Base-by-base conservation (phyloP, 2,113 vertebrate species). In the Quiscalus mexicanus region DNA sequence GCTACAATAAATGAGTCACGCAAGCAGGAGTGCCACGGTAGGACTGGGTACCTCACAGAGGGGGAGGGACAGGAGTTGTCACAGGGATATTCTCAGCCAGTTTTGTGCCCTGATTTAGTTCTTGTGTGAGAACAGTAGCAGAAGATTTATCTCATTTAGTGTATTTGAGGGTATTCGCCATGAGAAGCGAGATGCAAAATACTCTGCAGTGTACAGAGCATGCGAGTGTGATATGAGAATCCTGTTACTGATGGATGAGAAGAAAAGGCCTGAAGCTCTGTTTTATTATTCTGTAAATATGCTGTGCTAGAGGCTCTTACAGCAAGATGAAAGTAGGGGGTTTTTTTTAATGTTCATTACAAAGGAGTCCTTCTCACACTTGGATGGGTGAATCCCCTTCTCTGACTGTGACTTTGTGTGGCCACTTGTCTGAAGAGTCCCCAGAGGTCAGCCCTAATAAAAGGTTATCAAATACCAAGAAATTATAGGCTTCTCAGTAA, bases 221-320 rank as follows among this genome's bases (percentile, higher is more conserved):
- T 44, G 14, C 59, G 47, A 74, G 83, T 0, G 0, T 70, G 95
- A 11, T 59, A 23, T 5, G 60, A 94, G 86, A 59, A 52, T 68
- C 65, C 62, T 74, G 73, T 81, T 89, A 68, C 50, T 91, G 83
- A 79, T 93, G 70, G 65, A 58, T 73, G 81, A 89, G 89, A 35
- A 87, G 85, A 79, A 95, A 95, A 87, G 67, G 93, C 94, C 94
- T 21, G 81, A 67, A 96, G 94, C 90, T 55, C 84, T 93, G 35
- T 83, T 93, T 96, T 96, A 84, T 93, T 94, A 96, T 96, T 96
- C 91, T 4, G 18, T 94, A 96, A 96, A 96, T 95, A 94, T 33
- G 89, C 75, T 96, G 67, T 47, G 96, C 95, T 95, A 55, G 93
- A 88, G 95, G 95, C 78, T 85, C 39, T 45, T 91, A 79, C 70